phyloP scores from a whole-genome alignment of 2,797 vertebrate species.

The Lophius americanus region DNA sequence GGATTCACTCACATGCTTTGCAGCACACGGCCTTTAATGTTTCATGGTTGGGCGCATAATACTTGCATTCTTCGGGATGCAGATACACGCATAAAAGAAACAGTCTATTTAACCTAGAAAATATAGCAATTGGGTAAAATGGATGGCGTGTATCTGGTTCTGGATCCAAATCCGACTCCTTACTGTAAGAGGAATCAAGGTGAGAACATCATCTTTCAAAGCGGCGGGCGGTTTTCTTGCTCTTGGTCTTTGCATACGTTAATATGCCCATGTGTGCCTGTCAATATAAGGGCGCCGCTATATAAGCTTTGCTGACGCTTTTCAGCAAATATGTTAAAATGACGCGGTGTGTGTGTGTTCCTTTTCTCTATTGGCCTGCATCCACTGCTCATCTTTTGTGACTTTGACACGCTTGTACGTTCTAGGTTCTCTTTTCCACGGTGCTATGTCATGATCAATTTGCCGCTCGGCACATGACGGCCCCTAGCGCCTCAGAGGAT shows the following conservation, averaged over 20 bases:
- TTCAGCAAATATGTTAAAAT: conserved; percentile 53
- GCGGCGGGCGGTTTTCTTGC: neutral
- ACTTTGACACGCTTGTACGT: conserved; percentile 74
- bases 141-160: conserved; percentile 40
- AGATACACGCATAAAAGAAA: conserved; percentile 63
- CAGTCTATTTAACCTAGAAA: conserved; percentile 69
- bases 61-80: conserved; percentile 64
- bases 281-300: conserved; percentile 35
- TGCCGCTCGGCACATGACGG: conserved; percentile 80
- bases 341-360: conserved; percentile 70
- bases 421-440: conserved; percentile 63
- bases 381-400: conserved; percentile 72
- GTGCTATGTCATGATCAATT: conserved; percentile 81
- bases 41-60: conserved; percentile 68
- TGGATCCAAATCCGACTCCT: conserved; percentile 17
- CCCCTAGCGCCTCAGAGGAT: conserved; percentile 74
- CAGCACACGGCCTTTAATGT: conserved; percentile 63
- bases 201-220: neutral
- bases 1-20: conserved; percentile 51
- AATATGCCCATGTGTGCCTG: conserved; percentile 9
- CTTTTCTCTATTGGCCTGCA: conserved; percentile 57
- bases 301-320: conserved; percentile 44
- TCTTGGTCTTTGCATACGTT: neutral
- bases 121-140: conserved; percentile 59
- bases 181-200: neutral